Evolutionary conservation across 2,113 vertebrate genomes (phyloP).

Genomic region (Indri indri): DNA sequence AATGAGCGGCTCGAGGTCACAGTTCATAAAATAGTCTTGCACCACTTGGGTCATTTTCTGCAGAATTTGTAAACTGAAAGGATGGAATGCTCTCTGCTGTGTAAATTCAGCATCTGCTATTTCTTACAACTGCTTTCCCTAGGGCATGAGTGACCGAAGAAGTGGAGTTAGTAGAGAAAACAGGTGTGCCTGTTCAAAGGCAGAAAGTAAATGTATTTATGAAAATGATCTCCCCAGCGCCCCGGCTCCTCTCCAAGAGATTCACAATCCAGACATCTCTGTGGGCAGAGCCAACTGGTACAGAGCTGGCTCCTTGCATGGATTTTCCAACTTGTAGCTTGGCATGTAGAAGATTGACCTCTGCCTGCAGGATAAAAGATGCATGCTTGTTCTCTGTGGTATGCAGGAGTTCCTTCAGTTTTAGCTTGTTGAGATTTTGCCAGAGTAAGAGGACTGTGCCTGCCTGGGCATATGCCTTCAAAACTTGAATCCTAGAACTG

Average conservation of each 20-base stretch:
- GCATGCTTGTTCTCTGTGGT: not conserved
- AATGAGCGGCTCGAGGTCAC: constrained; percentile 81
- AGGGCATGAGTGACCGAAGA: constrained; percentile 80
- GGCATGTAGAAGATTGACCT: not conserved
- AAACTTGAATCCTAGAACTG: not conserved
- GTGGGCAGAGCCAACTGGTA: not conserved
- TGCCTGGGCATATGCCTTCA: not conserved
- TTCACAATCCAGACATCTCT: constrained; percentile 12
- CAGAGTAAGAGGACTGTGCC: not conserved
- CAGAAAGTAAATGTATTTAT: constrained; percentile 66
- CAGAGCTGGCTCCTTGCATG: not conserved
- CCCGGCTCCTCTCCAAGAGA: constrained; percentile 3
- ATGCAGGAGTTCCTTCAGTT: not conserved
- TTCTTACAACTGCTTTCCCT: constrained; percentile 80
- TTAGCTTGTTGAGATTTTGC: not conserved
- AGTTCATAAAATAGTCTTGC: constrained; percentile 78
- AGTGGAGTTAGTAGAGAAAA: constrained; percentile 84
- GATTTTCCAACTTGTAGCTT: constrained; percentile 2
- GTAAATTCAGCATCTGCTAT: constrained; percentile 83
- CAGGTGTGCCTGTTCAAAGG: constrained; percentile 83
- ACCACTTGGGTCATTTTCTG: constrained; percentile 80
- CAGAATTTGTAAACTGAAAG: constrained; percentile 84
- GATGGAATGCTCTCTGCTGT: constrained; percentile 80
- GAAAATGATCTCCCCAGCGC: constrained; percentile 60
- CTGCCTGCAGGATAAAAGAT: not conserved